Evolutionary conservation across 2,113 vertebrate species (phyloP).

Genomic region (Coptodon rendalli): DNA sequence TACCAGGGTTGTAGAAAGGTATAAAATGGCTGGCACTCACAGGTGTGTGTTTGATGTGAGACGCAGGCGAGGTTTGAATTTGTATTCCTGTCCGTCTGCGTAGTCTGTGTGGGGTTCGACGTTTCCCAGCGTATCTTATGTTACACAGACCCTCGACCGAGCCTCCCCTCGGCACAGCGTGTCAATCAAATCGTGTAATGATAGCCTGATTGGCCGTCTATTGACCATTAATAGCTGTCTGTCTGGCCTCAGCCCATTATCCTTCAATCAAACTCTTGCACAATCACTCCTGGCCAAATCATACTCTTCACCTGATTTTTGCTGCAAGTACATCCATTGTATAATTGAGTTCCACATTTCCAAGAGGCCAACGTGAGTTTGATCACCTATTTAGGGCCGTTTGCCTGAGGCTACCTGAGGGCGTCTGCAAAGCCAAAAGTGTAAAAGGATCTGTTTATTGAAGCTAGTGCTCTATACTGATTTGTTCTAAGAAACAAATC

Average conservation of each 20-base stretch:
- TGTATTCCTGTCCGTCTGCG: neutral
- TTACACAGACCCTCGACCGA: neutral
- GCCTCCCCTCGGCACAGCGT: neutral
- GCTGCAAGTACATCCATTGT: neutral
- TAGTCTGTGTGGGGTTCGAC: neutral
- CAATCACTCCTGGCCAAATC: neutral
- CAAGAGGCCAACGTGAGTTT: neutral
- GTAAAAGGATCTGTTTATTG: neutral
- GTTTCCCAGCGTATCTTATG: neutral
- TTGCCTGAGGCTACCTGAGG: neutral
- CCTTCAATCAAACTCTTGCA: neutral
- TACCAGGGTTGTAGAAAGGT: neutral
- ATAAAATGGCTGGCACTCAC: slow-evolving; percentile 2
- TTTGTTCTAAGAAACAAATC: neutral
- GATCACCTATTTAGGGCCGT: neutral
- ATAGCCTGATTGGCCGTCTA: neutral
- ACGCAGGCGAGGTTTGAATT: neutral
- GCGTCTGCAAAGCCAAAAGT: neutral
- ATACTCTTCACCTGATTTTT: neutral
- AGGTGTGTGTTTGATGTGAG: slow-evolving; percentile 21
- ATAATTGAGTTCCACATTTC: neutral
- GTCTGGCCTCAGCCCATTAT: neutral
- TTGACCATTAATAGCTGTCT: neutral
- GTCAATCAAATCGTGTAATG: neutral
- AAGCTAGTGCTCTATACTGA: neutral